Evolutionary conservation across 2,888 invertebrate species (phyloP), one percentile per base, ranked within the genome.

Genomic region (Thyatira batis): DNA sequence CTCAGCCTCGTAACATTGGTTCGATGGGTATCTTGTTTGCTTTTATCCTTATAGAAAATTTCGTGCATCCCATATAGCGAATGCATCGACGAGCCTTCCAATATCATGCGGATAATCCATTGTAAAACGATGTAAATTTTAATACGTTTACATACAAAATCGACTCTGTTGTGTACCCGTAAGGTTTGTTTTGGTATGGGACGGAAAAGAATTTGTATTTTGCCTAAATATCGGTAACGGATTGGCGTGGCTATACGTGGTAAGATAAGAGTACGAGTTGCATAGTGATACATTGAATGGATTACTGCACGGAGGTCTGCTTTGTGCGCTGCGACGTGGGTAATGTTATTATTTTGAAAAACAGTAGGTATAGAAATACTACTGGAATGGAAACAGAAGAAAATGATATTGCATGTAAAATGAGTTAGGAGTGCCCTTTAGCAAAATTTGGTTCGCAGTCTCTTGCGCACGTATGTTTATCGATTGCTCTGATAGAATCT

Each of bases 41-140:
- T 89, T 89, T 90, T 90, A 91, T 90, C 87, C 89, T 91, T 90
- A 91, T 91, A 91, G 89, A 91, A 90, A 90, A 90, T 89, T 90
- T 89, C 79, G 89, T 89, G 88, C 89, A 90, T 89, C 84, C 84
- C 85, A n/a, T n/a, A n/a, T n/a, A 82, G 82, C 85, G 91, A 87
- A 89, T 90, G 91, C 91, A 89, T 82, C 85, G 85, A 76, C 85
- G 80, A 78, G 87, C 86, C 88, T 86, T 91, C 89, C 91, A 90
- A 91, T 91, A 90, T 91, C 88, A 86, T 81, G 75, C 72, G 88
- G 90, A 90, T 90, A 87, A 90, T 87, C 81, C 82, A 71, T 71
- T 73, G 82, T 79, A 84, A 82, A 91, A 91, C 78, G 89, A 69
- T 83, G 79, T 88, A 89, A 85, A 86, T 75, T 78, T 79, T 65